Base-by-base conservation (phyloP, 1,140 invertebrate species). In the Drosophila subpulchrella region DNA sequence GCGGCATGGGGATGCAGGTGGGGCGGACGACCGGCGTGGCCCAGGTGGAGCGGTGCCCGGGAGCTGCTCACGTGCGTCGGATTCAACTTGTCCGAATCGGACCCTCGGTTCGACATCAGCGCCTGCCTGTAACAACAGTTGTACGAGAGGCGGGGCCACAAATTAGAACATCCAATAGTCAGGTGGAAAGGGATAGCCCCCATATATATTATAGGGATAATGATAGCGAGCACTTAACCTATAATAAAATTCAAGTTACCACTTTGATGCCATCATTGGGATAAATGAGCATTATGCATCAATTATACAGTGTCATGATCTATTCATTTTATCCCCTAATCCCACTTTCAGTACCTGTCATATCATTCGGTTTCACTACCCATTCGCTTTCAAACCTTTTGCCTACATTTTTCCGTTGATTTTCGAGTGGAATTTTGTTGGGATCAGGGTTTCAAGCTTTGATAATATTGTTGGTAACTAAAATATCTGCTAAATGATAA, bases 81-180 rank as follows among this genome's bases (percentile, higher is more conserved):
- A 84, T 92, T 92, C 48, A 92, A 51, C 75, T 92, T 92, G 85
- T 92, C 92, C 83, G 91, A 92, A 62, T 92, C 93, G 91, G 95
- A 93, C 86, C 95, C 94, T 88, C 93, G 94, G 90, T 95, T 94
- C 27, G 96, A 96, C 92, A 97, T 94, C 90, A 97, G 94, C 58
- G 96, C 96, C 93, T 97, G 97, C 94, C 97, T 97, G 95, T 94
- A 92, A 92, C 91, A 92, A 92, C 91, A 92, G 81, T 92, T 77
- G 91, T 76, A 74, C 80, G 81, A 84, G 59, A 73, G 57, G 63
- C 76, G 70, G 55, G 59, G 71, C 74, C 72, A 83, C 83, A 90
- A 84, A 91, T 92, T 91, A 92, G 91, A 91, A 89, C 84, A 92
- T 92, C 85, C 83, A 81, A 85, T 75, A 67, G 80, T 90, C 66